Evolutionary conservation across 2,888 invertebrate genomes (phyloP).

Genomic region (Plebejus anna): DNA sequence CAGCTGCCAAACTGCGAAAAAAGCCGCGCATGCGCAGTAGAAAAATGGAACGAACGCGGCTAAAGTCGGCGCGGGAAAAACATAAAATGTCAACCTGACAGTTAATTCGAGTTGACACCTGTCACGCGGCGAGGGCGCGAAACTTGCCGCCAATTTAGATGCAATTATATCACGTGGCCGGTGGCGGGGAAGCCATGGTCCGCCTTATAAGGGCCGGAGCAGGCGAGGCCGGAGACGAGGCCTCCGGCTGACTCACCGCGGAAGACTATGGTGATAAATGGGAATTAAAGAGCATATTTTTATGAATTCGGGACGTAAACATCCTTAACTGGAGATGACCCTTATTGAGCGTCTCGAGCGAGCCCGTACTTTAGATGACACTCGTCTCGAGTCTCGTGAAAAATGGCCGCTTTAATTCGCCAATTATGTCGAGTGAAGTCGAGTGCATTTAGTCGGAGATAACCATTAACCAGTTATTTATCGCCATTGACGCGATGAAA

Average conservation of each 20-base stretch:
- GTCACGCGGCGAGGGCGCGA: conserved; percentile 40
- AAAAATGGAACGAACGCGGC: too few species aligned
- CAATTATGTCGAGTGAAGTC: neutral
- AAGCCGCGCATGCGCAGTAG: too few species aligned
- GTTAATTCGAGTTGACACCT: conserved; percentile 34
- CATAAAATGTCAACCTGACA: conserved; percentile 27
- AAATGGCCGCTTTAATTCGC: conserved; percentile 5
- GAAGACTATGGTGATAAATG: conserved; percentile 47
- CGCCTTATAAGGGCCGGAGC: conserved; percentile 54
- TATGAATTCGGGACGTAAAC: conserved; percentile 31
- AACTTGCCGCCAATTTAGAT: conserved; percentile 49
- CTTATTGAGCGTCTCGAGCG: neutral
- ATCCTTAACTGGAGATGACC: conserved; percentile 28
- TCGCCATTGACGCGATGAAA: neutral
- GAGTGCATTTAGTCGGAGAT: neutral
- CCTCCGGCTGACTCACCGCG: conserved; percentile 55
- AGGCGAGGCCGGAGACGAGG: conserved; percentile 41
- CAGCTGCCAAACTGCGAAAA: too few species aligned
- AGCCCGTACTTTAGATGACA: neutral
- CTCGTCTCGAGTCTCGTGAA: neutral
- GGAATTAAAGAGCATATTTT: conserved; percentile 36
- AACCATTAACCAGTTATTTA: neutral
- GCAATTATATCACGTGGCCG: conserved; percentile 53
- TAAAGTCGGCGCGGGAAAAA: conserved; percentile 4
- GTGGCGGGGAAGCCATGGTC: conserved; percentile 54